Evolutionary conservation across 2,797 vertebrate genomes (phyloP).

Genomic region (Lacerta agilis): DNA sequence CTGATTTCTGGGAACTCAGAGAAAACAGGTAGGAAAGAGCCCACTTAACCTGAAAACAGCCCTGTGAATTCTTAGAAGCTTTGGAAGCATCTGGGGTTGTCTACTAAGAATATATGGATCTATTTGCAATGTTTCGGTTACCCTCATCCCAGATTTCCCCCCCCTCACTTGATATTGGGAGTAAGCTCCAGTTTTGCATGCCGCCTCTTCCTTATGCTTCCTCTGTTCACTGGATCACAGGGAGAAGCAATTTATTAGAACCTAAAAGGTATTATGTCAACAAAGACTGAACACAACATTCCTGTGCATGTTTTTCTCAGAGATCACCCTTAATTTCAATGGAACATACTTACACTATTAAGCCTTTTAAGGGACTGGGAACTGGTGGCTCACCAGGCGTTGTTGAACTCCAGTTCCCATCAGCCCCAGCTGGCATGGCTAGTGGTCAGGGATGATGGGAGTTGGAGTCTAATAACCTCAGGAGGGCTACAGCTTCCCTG

Average conservation of each 20-base stretch:
- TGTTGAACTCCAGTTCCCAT: no score
- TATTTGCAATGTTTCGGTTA: background rate
- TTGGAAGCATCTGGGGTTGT: background rate
- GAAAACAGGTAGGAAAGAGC: background rate
- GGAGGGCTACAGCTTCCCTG: no score
- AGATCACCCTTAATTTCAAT: background rate
- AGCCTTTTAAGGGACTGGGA: background rate
- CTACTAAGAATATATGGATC: background rate
- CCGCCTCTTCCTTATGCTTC: background rate
- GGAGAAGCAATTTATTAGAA: background rate
- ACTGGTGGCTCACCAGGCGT: background rate
- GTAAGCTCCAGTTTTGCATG: background rate
- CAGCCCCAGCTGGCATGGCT: no score
- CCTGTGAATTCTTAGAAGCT: background rate
- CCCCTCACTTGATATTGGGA: background rate
- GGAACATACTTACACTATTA: background rate
- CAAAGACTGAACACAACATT: background rate
- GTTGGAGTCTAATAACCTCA: no score
- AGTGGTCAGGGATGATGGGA: no score
- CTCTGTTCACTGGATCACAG: background rate
- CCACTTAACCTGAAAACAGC: background rate
- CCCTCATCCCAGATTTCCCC: background rate
- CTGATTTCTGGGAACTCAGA: background rate
- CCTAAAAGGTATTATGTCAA: background rate
- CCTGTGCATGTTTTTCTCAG: background rate